Conservation (phyloP, 2,888 invertebrate genomes). For the Cryptophagus acutangulus region DNA sequence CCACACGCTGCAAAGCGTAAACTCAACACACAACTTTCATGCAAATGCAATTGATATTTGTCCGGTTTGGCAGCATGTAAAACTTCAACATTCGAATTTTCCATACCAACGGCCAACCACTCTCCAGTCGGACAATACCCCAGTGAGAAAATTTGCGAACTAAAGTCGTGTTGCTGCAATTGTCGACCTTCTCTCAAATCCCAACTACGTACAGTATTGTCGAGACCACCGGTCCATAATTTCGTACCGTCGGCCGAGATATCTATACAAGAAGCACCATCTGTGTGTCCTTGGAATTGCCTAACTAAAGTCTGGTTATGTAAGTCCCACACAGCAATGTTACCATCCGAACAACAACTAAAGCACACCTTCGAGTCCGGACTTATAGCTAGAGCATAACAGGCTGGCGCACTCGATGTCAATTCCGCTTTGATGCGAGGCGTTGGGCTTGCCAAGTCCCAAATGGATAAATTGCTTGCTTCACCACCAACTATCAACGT, state of each 20-base stretch:
- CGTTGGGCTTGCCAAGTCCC: conserved; percentile 90
- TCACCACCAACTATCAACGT: conserved; percentile 96
- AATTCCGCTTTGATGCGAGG: conserved; percentile 89
- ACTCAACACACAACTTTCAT: conserved; percentile 95
- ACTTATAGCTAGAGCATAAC: conserved; percentile 95
- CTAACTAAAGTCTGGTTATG: conserved; percentile 88
- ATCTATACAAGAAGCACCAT: conserved; percentile 92
- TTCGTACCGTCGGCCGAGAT: conserved; percentile 71
- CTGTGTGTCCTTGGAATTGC: conserved; percentile 93
- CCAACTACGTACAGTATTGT: conserved; percentile 96
- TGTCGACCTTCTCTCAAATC: conserved; percentile 90
- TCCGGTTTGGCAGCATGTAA: conserved; percentile 85
- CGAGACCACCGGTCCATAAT: conserved; percentile 64
- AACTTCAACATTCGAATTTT: conserved; percentile 95
- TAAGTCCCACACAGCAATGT: conserved; percentile 94
- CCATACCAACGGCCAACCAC: conserved; percentile 98
- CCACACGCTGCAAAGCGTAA: conserved; percentile 92
- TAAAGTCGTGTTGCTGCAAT: conserved; percentile 92
- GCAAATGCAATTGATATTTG: conserved; percentile 92
- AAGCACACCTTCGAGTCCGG: conserved; percentile 97
- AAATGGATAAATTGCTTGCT: conserved; percentile 90
- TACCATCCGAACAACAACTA: conserved; percentile 97
- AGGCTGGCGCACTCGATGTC: conserved; percentile 89
- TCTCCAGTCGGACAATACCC: conserved; percentile 95
- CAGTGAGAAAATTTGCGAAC: conserved; percentile 76